Conservation (phyloP, 2,797 vertebrate genomes). For the Chanos chanos region DNA sequence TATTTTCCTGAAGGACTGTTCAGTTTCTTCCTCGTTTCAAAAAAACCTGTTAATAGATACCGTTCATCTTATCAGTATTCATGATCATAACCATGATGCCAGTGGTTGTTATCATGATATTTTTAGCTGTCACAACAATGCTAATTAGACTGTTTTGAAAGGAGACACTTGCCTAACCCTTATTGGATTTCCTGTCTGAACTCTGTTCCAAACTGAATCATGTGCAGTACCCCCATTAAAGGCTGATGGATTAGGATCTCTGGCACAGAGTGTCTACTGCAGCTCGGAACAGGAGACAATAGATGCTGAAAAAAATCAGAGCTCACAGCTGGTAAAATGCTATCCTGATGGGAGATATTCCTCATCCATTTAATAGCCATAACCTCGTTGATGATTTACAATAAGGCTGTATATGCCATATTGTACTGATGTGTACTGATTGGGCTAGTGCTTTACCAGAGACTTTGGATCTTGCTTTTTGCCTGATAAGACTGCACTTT, state of each 20-base stretch:
- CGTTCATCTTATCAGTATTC: background rate
- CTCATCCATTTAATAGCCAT: background rate
- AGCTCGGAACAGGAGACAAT: background rate
- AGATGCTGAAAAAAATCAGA: background rate
- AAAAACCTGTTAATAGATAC: no score
- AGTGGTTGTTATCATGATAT: background rate
- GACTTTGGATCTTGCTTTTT: background rate
- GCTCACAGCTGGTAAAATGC: background rate
- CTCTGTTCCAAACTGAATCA: no score
- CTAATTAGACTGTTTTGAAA: background rate
- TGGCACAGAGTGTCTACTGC: background rate
- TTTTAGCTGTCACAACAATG: background rate
- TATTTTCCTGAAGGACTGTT: no score
- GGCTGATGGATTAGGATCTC: no score
- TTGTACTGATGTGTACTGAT: background rate
- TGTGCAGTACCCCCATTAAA: no score
- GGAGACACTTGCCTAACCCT: background rate
- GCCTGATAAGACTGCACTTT: background rate
- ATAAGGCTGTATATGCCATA: background rate
- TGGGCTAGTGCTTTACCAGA: background rate
- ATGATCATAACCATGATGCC: background rate
- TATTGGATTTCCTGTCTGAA: background rate
- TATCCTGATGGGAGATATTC: background rate
- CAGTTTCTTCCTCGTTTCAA: no score
- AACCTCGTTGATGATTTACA: no score